A percentile compares a stretch with the other conserved stretches of the same genome.
These are phyloP conservation scores for Pseudeuparius sepicola DNA, from an alignment of 2,888 invertebrate species.

Conservation along the genomic window DNA sequence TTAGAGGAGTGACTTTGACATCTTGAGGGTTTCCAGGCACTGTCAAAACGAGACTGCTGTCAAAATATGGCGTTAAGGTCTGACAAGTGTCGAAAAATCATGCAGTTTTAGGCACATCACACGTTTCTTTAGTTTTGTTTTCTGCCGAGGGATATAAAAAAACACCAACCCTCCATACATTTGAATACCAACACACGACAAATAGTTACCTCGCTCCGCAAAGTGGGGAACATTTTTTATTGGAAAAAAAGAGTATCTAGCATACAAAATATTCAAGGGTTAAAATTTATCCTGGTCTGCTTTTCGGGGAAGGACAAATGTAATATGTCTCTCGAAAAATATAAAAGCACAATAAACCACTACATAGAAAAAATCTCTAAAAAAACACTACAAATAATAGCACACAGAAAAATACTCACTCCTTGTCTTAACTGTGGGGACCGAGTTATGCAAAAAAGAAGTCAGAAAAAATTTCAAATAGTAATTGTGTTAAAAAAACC, in stretches of 20 bases:
- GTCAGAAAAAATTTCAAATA: conserved; percentile 46
- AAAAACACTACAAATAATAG: conserved; percentile 29
- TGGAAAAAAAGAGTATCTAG: too few relatives aligned
- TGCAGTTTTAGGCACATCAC: conserved; percentile 39
- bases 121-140: conserved; percentile 30
- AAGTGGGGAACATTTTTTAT: too few relatives aligned
- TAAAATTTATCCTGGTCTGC: too few relatives aligned
- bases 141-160: too few relatives aligned
- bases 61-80: too few relatives aligned
- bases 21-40: conserved; percentile 97
- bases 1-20: conserved; percentile 78
- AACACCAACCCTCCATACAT: conserved; percentile 45
- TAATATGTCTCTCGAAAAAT: too few relatives aligned
- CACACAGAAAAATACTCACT: conserved; percentile 54
- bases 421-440: conserved; percentile 55
- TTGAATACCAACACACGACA: conserved; percentile 62
- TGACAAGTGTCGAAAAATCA: too few relatives aligned
- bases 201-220: conserved; percentile 40
- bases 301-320: too few relatives aligned
- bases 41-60: too few relatives aligned
- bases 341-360: too few relatives aligned
- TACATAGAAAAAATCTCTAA: conserved; percentile 20
- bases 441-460: conserved; percentile 63
- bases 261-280: too few relatives aligned
- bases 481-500: conserved; percentile 39